These are phyloP conservation scores for Hirudinaria manillensis DNA, from an alignment of 2,888 invertebrate genomes.

Conservation along the genomic window DNA sequence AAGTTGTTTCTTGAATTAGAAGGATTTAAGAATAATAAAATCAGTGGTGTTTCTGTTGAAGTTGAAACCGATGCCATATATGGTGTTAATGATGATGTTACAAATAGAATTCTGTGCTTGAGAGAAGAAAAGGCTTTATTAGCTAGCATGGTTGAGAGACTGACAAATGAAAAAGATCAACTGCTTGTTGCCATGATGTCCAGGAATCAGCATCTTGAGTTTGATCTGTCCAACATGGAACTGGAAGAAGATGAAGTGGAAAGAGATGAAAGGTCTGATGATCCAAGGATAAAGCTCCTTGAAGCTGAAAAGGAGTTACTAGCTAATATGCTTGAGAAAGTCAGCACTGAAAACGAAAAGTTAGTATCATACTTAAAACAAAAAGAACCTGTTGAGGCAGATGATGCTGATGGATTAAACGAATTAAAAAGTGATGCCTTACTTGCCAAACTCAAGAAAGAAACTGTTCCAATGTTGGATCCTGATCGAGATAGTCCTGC, in stretches of 20 bases:
- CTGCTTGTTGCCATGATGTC: constrained; percentile 21
- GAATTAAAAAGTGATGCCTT: background rate
- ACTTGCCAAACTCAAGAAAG: background rate
- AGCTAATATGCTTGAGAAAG: constrained; percentile 33
- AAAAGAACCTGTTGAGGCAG: background rate
- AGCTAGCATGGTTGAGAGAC: constrained; percentile 32
- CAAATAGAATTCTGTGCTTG: background rate
- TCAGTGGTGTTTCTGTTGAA: background rate
- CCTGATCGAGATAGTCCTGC: background rate
- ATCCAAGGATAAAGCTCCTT: constrained; percentile 22
- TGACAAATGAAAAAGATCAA: constrained; percentile 34
- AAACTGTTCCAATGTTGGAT: background rate
- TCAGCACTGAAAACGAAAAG: constrained; percentile 33
- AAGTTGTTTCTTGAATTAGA: background rate
- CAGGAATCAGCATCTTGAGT: constrained; percentile 24
- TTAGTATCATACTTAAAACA: constrained; percentile 17
- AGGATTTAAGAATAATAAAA: background rate
- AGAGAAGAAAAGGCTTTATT: constrained; percentile 31
- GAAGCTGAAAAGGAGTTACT: constrained; percentile 34
- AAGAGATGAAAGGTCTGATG: background rate
- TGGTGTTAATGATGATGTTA: background rate
- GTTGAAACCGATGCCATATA: background rate
- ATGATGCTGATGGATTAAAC: background rate
- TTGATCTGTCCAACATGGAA: constrained; percentile 30
- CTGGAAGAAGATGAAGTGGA: constrained; percentile 11